These are phyloP conservation scores for Ericerus pela DNA, from an alignment of 1,140 invertebrate genomes.

Conservation along the genomic window DNA sequence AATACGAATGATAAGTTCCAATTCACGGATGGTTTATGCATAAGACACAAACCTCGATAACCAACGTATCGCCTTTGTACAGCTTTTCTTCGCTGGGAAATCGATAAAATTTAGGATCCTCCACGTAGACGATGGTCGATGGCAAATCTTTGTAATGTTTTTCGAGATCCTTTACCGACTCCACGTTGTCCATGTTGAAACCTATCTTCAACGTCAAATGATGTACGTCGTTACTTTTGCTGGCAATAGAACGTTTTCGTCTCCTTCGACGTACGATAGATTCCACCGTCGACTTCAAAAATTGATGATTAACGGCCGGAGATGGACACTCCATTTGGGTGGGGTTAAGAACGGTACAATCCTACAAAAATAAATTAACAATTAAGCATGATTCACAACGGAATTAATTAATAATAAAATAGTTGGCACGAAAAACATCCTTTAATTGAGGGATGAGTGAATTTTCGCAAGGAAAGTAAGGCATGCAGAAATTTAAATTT, in stretches of 20 bases:
- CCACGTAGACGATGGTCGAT: slow-evolving; percentile 69
- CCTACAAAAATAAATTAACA: slow-evolving; percentile 26
- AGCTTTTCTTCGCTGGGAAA: slow-evolving; percentile 74
- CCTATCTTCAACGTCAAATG: slow-evolving; percentile 44
- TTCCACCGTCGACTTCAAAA: slow-evolving; percentile 23
- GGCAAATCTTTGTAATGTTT: slow-evolving; percentile 67
- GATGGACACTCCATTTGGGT: slow-evolving; percentile 91
- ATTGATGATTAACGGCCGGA: slow-evolving; percentile 54
- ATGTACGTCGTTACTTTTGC: slow-evolving; percentile 16
- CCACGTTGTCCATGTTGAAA: slow-evolving; percentile 92
- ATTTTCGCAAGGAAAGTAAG: too few relatives aligned
- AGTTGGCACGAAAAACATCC: too few relatives aligned
- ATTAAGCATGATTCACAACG: not conserved
- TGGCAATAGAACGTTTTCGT: slow-evolving; percentile 1
- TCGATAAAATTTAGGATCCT: slow-evolving; percentile 79
- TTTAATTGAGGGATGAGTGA: too few relatives aligned
- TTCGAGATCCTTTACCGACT: slow-evolving; percentile 70
- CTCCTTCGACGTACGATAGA: slow-evolving; percentile 22
- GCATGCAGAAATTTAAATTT: too few relatives aligned
- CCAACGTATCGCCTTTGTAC: slow-evolving; percentile 86
- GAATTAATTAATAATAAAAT: not conserved
- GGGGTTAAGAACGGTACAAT: slow-evolving; percentile 68
- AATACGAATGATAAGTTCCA: too few relatives aligned
- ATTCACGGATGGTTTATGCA: too few relatives aligned
- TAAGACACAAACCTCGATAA: slow-evolving; percentile 55